phyloP scores from a whole-genome alignment of 2,888 invertebrate genomes.

The Drosophila neonasuta region DNA sequence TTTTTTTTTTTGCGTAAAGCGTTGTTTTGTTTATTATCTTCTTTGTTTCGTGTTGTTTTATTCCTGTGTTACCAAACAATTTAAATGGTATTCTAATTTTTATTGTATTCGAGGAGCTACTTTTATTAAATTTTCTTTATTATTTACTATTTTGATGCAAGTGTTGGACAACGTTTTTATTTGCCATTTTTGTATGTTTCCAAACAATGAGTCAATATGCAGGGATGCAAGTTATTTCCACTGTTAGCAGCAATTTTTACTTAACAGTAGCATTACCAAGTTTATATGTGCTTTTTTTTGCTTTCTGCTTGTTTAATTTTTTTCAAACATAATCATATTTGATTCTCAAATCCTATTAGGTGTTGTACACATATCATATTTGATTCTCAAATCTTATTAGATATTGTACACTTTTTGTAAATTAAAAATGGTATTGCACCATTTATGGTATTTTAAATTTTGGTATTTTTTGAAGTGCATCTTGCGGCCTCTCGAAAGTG shows the following conservation, averaged over 20 bases:
- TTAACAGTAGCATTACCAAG: too few relatives aligned
- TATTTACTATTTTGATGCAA: slow-evolving; percentile 50
- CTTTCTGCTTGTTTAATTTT: too few relatives aligned
- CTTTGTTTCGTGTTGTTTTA: not conserved
- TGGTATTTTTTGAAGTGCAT: not conserved
- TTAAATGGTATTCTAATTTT: slow-evolving; percentile 5
- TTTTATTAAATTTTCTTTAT: slow-evolving; percentile 30
- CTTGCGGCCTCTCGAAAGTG: not conserved
- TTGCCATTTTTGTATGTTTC: slow-evolving; percentile 3
- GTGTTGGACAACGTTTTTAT: slow-evolving; percentile 33
- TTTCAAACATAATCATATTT: too few relatives aligned
- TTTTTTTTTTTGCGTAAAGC: not conserved
- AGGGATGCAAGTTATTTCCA: slow-evolving; percentile 18
- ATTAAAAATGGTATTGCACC: too few relatives aligned
- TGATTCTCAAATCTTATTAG: too few relatives aligned
- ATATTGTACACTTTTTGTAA: not conserved
- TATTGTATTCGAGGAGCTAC: slow-evolving; percentile 15
- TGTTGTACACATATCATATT: too few relatives aligned
- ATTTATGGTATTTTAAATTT: not conserved
- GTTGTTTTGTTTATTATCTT: not conserved
- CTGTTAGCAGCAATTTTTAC: not conserved
- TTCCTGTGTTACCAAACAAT: not conserved
- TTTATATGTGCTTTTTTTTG: too few relatives aligned
- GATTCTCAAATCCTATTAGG: too few relatives aligned
- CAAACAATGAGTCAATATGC: slow-evolving; percentile 11